Evolutionary conservation across 2,113 vertebrate species (phyloP).

Genomic region (Pterocles burchelli): DNA sequence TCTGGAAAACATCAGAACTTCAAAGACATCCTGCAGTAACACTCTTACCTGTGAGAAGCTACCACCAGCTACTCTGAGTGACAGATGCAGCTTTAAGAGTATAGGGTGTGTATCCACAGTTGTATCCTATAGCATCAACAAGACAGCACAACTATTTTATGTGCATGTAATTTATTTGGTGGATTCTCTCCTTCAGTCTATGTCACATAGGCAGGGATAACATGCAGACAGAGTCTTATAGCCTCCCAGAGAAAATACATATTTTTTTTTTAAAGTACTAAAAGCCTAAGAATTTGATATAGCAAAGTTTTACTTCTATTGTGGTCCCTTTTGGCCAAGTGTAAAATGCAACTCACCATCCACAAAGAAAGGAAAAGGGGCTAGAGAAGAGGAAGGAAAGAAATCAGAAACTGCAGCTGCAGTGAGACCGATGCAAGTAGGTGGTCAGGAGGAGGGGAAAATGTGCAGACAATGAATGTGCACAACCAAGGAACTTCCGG

Average conservation of each 20-base stretch:
- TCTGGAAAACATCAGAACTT: constrained; percentile 36
- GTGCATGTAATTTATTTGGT: rapidly evolving
- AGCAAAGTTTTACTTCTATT: neutral
- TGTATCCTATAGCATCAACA: rapidly evolving
- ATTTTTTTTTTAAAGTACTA: neutral
- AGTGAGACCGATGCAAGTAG: neutral
- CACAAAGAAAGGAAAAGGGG: constrained; percentile 40
- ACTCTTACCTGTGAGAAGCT: neutral
- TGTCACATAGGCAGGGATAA: neutral
- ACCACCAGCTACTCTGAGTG: neutral
- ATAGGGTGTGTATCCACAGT: rapidly evolving
- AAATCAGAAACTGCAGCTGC: neutral
- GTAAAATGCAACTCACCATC: neutral
- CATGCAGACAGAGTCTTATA: neutral
- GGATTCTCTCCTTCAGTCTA: neutral
- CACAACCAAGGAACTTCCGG: neutral
- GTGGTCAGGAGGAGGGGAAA: neutral
- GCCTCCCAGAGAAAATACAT: neutral
- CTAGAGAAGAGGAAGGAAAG: constrained; percentile 39
- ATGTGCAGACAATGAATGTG: neutral
- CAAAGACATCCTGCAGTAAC: neutral
- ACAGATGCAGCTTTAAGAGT: neutral
- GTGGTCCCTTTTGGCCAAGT: neutral
- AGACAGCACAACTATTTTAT: neutral
- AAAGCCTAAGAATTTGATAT: neutral